phyloP scores from a whole-genome alignment of 1,140 invertebrate genomes.

The Lepidotrigona ventralis region DNA sequence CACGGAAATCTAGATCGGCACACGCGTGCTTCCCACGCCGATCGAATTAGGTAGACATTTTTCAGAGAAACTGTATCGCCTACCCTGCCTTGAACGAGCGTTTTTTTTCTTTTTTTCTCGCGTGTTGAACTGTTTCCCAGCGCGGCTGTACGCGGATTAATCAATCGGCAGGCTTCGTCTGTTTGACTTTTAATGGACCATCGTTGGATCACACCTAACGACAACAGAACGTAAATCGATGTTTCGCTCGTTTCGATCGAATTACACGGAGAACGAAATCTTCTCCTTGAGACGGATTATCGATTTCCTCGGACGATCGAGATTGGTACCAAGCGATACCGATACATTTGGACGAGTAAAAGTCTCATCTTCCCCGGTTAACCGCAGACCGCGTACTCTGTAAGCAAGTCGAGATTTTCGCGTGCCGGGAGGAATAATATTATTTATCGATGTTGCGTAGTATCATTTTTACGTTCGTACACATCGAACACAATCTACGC shows the following conservation, averaged over 20 bases:
- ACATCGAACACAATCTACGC: too few relatives aligned
- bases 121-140: slow-evolving; percentile 31
- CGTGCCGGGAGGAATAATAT: background rate
- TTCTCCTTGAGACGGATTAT: background rate
- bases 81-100: slow-evolving; percentile 47
- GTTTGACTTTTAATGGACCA: slow-evolving; percentile 51
- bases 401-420: background rate
- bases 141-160: slow-evolving; percentile 50
- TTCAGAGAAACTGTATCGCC: slow-evolving; percentile 53
- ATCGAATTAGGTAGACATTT: slow-evolving; percentile 11
- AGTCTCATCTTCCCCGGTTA: background rate
- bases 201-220: background rate
- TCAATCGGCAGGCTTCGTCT: slow-evolving; percentile 41
- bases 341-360: background rate
- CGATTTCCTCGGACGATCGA: background rate
- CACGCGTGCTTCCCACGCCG: slow-evolving; percentile 25
- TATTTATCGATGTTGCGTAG: background rate
- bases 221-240: background rate
- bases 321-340: background rate
- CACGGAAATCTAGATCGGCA: slow-evolving; percentile 30
- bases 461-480: background rate
- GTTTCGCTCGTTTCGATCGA: background rate
- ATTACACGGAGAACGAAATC: background rate
- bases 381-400: slow-evolving; percentile 33
- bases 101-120: slow-evolving; percentile 28